Conservation (phyloP, 2,797 vertebrate genomes). For the Cirrhinus molitorella region DNA sequence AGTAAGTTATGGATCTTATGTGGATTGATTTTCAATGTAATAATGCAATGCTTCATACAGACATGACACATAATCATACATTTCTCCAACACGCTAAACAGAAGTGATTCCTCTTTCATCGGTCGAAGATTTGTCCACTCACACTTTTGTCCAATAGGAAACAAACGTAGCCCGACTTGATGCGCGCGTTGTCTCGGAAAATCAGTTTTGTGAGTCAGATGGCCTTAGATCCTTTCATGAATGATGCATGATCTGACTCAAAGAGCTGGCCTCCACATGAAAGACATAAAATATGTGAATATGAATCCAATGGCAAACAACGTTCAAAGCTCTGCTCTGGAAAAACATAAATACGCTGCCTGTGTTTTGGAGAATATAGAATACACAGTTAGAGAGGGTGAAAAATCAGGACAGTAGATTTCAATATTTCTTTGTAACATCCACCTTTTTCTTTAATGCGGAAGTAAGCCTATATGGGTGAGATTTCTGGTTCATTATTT, state of each 20-base stretch:
- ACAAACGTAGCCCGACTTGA: slow-evolving; percentile 42
- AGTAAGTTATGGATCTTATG: background rate
- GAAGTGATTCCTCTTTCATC: background rate
- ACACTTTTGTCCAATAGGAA: slow-evolving; percentile 12
- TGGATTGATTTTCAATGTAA: background rate
- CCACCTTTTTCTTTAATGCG: too few species aligned
- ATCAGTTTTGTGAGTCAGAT: slow-evolving; percentile 60
- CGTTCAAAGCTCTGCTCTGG: slow-evolving; percentile 1
- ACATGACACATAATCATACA: background rate
- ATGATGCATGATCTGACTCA: slow-evolving; percentile 67
- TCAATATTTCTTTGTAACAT: background rate
- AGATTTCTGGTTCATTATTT: too few species aligned
- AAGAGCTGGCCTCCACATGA: slow-evolving; percentile 53
- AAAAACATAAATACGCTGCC: background rate
- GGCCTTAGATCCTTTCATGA: slow-evolving; percentile 64
- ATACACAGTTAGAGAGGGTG: background rate
- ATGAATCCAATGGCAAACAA: slow-evolving; percentile 51
- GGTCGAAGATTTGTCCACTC: slow-evolving; percentile 29
- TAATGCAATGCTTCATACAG: slow-evolving; percentile 14
- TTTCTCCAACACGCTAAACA: slow-evolving; percentile 15
- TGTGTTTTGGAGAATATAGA: slow-evolving; percentile 27
- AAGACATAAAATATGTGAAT: slow-evolving; percentile 61
- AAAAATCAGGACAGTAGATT: background rate
- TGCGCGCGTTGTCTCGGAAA: slow-evolving; percentile 46
- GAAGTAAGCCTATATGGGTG: too few species aligned